A percentile compares a stretch with the other conserved stretches of the same genome.
Evolutionary conservation across 2,113 vertebrate genomes (phyloP).

Genomic region (Ibidorhyncha struthersii): DNA sequence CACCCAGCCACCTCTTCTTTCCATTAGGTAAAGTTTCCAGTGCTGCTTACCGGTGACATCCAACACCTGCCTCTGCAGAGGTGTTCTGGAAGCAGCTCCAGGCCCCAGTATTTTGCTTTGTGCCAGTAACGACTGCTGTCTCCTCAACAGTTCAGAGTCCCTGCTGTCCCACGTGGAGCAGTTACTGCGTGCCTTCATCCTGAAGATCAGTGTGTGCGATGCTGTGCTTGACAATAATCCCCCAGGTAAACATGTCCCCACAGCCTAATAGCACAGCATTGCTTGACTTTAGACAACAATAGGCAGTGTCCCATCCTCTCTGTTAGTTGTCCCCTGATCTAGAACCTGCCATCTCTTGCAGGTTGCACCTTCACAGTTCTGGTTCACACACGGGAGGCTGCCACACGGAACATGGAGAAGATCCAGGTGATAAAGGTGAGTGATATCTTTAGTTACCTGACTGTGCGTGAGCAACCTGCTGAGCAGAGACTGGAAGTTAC

Average conservation of each 20-base stretch:
- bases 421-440: constrained; percentile 98
- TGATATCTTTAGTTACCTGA: no score
- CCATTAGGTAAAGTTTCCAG: constrained; percentile 83
- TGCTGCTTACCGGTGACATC: background rate
- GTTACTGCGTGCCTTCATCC: constrained; percentile 92
- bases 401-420: constrained; percentile 97
- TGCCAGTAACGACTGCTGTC: background rate
- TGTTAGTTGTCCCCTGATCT: background rate
- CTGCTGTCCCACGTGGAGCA: constrained; percentile 94
- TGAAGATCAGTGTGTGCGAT: constrained; percentile 98
- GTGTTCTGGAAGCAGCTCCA: background rate
- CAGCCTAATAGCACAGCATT: accelerated
- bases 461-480: background rate
- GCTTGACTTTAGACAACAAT: background rate
- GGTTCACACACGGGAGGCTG: constrained; percentile 96
- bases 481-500: background rate
- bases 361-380: constrained; percentile 95
- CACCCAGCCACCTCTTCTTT: constrained; percentile 91
- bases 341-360: constrained; percentile 27
- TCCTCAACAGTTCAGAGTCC: constrained; percentile 85
- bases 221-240: constrained; percentile 96
- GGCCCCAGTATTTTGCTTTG: background rate
- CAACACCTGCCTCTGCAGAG: background rate
- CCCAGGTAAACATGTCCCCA: constrained; percentile 76
- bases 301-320: accelerated